Base-by-base conservation (phyloP, 2,113 vertebrate species). In the Hippocampus barbouri region DNA sequence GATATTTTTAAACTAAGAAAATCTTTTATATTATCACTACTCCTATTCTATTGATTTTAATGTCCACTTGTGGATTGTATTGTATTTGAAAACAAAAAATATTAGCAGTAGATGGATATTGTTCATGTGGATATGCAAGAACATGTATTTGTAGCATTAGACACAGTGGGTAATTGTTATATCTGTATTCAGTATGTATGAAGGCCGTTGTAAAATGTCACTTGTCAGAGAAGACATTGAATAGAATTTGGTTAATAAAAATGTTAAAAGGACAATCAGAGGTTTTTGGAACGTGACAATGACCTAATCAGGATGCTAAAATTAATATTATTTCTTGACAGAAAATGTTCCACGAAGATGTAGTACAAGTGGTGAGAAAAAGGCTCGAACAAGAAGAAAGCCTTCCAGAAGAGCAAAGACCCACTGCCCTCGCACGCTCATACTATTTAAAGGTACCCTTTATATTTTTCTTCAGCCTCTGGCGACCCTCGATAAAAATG, bases 281-380 rank as follows among this genome's bases (percentile, higher is more conserved):
- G 14, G 12, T 11, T 12, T 45, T 6, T 59, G 20, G 38, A 64
- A 11, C 40, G 1, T 1, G 6, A 43, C 62, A 64, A 64, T 21
- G 20, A 23, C 3, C 2, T 12, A 14, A 64, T 11, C 2, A 9
- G 20, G 7, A 8, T 49, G 38, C 23, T 34, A 63, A 60, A 41
- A 45, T 21, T 51, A 47, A 21, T 41, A 25, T 60, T 47, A 20
- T 18, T 57, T 72, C 25, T 59, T 40, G 23, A 12, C 61, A 94
- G 93, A 94, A 92, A 92, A 91, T 89, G 76, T 94, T 94, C 79
- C 93, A 94, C 73, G 92, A 93, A 75, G 93, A 94, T 72, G 91
- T 94, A 69, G 92, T 92, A 18, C 90, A 90, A 53, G 89, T 94
- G 51, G 88, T 94, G 25, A 79, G 89, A 71, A 89, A 77, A 69